A percentile compares a stretch with the other conserved stretches of the same genome.
Evolutionary conservation across 2,113 vertebrate genomes (phyloP).

Genomic region (Scalopus aquaticus): DNA sequence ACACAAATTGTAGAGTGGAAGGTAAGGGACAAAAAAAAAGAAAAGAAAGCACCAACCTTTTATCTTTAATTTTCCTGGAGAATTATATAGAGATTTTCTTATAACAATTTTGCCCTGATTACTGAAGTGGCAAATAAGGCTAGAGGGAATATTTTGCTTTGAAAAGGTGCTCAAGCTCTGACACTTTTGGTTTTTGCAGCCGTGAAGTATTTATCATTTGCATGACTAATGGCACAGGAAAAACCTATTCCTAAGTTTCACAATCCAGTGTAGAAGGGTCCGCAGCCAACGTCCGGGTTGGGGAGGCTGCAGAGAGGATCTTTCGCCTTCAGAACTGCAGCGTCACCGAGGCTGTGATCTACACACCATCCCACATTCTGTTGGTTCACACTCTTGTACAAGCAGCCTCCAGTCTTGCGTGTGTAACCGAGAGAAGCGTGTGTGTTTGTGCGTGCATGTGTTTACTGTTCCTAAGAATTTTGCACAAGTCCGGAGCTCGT

Average conservation of each 20-base stretch:
- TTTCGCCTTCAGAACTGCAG: constrained; percentile 83
- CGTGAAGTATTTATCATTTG: constrained; percentile 87
- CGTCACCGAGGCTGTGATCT: constrained; percentile 82
- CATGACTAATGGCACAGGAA: constrained; percentile 88
- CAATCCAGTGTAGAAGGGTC: constrained; percentile 81
- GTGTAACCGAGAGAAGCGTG: constrained; percentile 82
- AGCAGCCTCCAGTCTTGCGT: constrained; percentile 83
- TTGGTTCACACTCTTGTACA: constrained; percentile 84
- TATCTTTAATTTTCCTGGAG: constrained; percentile 80
- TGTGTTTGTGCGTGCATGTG: constrained; percentile 80
- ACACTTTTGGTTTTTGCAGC: constrained; percentile 84
- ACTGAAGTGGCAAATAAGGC: constrained; percentile 80
- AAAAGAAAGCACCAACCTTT: constrained; percentile 45
- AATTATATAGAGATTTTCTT: constrained; percentile 79
- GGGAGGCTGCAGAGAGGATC: constrained; percentile 76
- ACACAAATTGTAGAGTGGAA: constrained; percentile 79
- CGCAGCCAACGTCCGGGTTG: constrained; percentile 80
- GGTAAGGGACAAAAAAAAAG: constrained; percentile 78
- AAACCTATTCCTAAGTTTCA: constrained; percentile 85
- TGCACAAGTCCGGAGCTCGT: constrained; percentile 85
- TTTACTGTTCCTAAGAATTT: constrained; percentile 84
- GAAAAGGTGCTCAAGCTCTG: constrained; percentile 86
- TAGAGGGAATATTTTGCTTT: constrained; percentile 84
- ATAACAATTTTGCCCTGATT: constrained; percentile 79
- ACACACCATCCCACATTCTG: constrained; percentile 74